Evolutionary conservation across 1,140 invertebrate species (phyloP).

Genomic region (Palaemon carinicauda): DNA sequence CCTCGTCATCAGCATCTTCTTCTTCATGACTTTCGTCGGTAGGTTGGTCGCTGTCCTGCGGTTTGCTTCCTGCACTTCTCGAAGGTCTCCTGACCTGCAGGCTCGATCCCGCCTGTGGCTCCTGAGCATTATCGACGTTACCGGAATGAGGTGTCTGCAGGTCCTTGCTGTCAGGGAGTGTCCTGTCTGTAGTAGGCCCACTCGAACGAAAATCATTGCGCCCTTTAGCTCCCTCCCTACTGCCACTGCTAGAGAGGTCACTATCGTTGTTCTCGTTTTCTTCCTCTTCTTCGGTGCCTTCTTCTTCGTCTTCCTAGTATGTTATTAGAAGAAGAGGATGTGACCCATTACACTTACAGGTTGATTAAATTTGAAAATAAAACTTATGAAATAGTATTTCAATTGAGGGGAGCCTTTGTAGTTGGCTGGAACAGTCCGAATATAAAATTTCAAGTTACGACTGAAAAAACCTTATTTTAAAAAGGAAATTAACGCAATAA

Average conservation of each 20-base stretch:
- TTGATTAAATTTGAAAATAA: too few relatives aligned
- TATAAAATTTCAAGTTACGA: too few relatives aligned
- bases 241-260: neutral
- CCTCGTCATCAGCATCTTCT: neutral
- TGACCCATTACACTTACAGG: too few relatives aligned
- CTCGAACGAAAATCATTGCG: slow-evolving; percentile 12
- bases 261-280: neutral
- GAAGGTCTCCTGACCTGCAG: neutral
- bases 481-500: too few relatives aligned
- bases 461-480: too few relatives aligned
- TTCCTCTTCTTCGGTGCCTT: neutral
- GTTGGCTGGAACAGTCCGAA: too few relatives aligned
- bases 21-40: neutral
- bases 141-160: neutral
- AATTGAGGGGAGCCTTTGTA: too few relatives aligned
- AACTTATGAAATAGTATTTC: too few relatives aligned
- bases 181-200: neutral
- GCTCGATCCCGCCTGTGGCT: neutral
- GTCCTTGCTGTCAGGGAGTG: neutral
- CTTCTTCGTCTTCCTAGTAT: neutral
- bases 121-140: neutral
- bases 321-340: neutral
- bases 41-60: neutral
- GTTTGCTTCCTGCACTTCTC: neutral
- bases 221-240: slow-evolving; percentile 17